phyloP scores from a whole-genome alignment of 23 tunicate genomes.

The Styela clava region DNA sequence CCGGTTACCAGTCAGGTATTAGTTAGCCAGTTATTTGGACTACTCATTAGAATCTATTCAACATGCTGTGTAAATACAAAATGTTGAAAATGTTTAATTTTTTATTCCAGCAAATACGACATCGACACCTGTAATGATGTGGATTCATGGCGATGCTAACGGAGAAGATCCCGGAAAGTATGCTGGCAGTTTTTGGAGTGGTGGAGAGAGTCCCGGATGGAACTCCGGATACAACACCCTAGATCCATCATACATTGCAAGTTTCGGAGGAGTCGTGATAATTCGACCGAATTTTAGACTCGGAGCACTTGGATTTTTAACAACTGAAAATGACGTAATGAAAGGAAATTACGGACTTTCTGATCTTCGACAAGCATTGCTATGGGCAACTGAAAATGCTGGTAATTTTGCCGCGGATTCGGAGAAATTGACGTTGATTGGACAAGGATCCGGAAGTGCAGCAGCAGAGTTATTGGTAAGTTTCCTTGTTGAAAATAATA shows the following conservation, averaged over 20 bases:
- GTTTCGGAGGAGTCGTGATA: constrained; percentile 4
- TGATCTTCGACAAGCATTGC: constrained; percentile 7
- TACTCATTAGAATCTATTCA: too few species aligned
- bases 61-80: too few species aligned
- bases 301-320: constrained; percentile 14
- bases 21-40: too few species aligned
- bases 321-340: neutral
- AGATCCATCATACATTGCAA: constrained; percentile 1
- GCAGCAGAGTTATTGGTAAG: constrained; percentile 16
- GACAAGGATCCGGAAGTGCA: constrained; percentile 23
- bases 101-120: neutral
- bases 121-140: constrained; percentile 5
- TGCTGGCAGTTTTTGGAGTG: constrained; percentile 14
- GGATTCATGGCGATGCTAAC: constrained; percentile 14
- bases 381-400: constrained; percentile 9
- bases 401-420: constrained; percentile 10
- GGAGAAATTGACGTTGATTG: constrained; percentile 3
- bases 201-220: constrained; percentile 11
- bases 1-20: too few species aligned
- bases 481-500: too few species aligned
- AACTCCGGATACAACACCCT: neutral
- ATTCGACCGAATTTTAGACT: constrained; percentile 4
- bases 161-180: neutral
- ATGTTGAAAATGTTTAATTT: neutral
- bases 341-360: constrained; percentile 21